These are phyloP conservation scores for Crambe crambe DNA, from an alignment of 37 sponge, comb jelly and placozoan species.

Conservation along the genomic window DNA sequence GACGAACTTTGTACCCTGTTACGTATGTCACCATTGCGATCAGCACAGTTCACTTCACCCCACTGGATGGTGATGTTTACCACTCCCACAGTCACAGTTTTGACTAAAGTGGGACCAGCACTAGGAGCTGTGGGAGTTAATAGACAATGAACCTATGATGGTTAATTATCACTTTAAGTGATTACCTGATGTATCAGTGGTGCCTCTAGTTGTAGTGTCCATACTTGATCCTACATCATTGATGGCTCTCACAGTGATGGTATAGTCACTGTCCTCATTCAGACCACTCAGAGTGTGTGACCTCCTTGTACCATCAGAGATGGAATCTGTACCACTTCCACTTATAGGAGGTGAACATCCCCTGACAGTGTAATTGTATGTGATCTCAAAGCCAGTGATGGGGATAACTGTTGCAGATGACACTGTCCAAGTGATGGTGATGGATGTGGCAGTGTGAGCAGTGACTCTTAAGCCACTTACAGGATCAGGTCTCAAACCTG, in stretches of 20 bases:
- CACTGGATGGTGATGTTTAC: conserved; percentile 22
- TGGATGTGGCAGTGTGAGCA: background rate
- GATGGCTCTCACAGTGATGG: conserved; percentile 7
- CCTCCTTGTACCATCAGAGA: background rate
- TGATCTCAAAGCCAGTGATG: background rate
- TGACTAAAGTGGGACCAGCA: conserved; percentile 20
- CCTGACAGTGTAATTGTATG: background rate
- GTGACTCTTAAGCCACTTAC: background rate
- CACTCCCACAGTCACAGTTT: background rate
- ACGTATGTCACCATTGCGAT: conserved; percentile 40
- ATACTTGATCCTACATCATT: conserved; percentile 1
- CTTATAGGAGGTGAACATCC: background rate
- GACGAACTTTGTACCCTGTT: conserved; percentile 24
- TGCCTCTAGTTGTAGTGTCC: background rate
- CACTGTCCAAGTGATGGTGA: background rate
- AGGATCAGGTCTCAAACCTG: background rate
- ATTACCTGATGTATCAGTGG: background rate
- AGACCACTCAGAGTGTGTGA: background rate
- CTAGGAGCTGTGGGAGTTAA: conserved; percentile 15
- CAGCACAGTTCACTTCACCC: conserved; percentile 26
- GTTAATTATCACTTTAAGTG: background rate
- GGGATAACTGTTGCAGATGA: background rate
- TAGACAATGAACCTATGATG: background rate
- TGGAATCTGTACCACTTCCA: background rate
- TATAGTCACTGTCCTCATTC: conserved; percentile 15